Base-by-base conservation (phyloP, 1,140 invertebrate genomes). In the Saccostrea echinata region DNA sequence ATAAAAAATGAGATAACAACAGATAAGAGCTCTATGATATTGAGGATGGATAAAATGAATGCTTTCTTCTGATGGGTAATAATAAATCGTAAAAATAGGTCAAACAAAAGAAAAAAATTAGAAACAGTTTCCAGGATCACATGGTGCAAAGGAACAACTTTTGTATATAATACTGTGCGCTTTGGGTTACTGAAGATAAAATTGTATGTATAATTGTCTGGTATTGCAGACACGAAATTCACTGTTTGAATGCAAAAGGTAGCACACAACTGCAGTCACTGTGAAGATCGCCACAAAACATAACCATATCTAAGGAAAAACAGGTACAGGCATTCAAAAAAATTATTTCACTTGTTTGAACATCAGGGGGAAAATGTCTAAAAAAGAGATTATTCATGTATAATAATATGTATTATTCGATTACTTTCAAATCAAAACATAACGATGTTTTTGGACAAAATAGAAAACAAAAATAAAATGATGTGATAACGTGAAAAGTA, bases 71-170 rank as follows among this genome's bases (percentile, higher is more conserved):
- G 21, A 11, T 33, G 68, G 4, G 84, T 27, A 24, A 86, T 71
- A 1, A 71, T 21, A n/a, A 86, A 76, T 12, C 84, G 33, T 0
- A 86, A 8, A 21, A 86, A 27, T 1, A 76, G 27, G 21, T 86
- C 84, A 51, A 86, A 35, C 8, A 76, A 11, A n/a, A 86, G 51
- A 16, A 86, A 30, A 8, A 13, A 24, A 21, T 80, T 86, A 8
- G 24, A 30, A 30, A 86, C 53, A 3, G n/a, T 30, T 27, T 86
- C 84, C 24, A 52, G n/a, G 81, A 82, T 24, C 13, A 33, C 11
- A 16, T 21, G 35, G 9, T 51, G 18, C 24, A 0, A 0, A 4
- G 51, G 35, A 52, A 24, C 35, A 52, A n/a, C 24, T 21, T n/a
- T 43, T 3, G 21, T 18, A 9, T 52, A 1, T 11, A 82, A 21